Evolutionary conservation across 2,888 invertebrate genomes (phyloP).

Genomic region (Tubulanus polymorphus): DNA sequence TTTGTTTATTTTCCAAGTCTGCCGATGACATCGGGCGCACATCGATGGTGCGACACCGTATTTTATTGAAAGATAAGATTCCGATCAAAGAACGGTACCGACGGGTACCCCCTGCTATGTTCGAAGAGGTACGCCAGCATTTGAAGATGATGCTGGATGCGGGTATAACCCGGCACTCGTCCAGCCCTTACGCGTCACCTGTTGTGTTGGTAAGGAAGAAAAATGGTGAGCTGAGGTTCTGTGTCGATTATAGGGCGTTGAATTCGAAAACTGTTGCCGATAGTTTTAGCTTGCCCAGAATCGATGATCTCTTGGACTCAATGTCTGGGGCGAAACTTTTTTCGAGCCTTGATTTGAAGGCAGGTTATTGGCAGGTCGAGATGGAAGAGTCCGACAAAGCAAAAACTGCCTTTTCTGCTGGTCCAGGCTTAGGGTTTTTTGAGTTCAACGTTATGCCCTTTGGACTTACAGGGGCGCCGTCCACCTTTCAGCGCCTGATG

Average conservation of each 20-base stretch:
- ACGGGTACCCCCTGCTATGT: background rate
- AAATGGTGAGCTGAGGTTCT: conserved; percentile 1
- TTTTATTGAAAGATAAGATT: background rate
- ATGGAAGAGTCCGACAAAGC: background rate
- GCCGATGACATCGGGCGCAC: conserved; percentile 12
- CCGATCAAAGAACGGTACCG: background rate
- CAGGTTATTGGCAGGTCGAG: background rate
- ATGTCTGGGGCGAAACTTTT: background rate
- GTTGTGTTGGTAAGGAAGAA: conserved; percentile 7
- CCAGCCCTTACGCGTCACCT: conserved; percentile 1
- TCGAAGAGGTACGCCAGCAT: background rate
- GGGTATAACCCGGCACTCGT: conserved; percentile 2
- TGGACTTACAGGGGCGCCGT: conserved; percentile 2
- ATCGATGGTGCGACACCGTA: conserved; percentile 8
- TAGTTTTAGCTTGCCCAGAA: background rate
- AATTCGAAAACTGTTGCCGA: background rate
- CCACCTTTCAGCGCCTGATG: conserved; percentile 1
- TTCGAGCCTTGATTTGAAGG: background rate
- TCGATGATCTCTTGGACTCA: background rate
- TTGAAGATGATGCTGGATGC: background rate
- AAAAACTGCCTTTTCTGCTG: background rate
- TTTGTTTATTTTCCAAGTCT: no score
- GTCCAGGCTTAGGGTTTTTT: conserved; percentile 1
- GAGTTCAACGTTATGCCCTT: background rate
- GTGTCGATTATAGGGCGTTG: conserved; percentile 3